Evolutionary conservation across 2,113 vertebrate species (phyloP).

Genomic region (Hemibagrus wyckioides): DNA sequence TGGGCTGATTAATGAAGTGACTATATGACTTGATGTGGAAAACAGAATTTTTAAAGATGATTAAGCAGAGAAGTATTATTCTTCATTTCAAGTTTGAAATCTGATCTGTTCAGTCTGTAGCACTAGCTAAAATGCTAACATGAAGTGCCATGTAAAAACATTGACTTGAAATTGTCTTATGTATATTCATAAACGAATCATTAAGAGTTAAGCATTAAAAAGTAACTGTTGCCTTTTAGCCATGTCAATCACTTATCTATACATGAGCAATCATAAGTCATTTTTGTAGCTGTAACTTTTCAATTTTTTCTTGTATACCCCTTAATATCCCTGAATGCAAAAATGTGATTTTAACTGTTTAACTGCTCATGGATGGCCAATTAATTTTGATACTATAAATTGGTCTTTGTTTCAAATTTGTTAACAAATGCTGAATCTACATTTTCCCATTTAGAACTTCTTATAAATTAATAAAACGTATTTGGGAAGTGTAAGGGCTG

Average conservation of each 20-base stretch:
- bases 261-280: neutral
- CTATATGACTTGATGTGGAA: neutral
- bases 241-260: neutral
- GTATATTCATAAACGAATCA: neutral
- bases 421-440: neutral
- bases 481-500: neutral
- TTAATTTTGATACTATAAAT: neutral
- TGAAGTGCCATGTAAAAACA: neutral
- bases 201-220: neutral
- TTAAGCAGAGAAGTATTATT: neutral
- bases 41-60: neutral
- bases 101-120: neutral
- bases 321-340: neutral
- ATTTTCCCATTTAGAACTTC: neutral
- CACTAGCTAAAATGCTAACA: neutral
- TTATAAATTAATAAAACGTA: neutral
- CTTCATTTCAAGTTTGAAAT: neutral
- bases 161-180: neutral
- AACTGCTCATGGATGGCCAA: neutral
- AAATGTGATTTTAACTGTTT: neutral
- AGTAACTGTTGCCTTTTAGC: neutral
- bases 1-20: neutral
- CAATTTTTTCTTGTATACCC: neutral
- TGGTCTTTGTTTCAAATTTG: constrained; percentile 12
- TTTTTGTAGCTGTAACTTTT: neutral